Base-by-base conservation (phyloP, 2,888 invertebrate species). In the Chironomus riparius region DNA sequence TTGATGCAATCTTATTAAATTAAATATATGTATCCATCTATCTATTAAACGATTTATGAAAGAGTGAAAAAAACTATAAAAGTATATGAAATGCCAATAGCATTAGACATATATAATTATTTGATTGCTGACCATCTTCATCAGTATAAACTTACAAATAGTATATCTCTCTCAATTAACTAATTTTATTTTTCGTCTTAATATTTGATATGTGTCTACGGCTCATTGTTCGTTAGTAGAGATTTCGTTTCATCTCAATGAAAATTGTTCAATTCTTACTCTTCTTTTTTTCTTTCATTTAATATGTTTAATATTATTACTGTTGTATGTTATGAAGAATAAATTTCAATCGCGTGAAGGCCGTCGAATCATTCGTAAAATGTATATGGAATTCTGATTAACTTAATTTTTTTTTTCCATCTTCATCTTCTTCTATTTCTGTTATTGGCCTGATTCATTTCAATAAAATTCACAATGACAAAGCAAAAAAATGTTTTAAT, bases 61-160 rank as follows among this genome's bases (percentile, higher is more conserved):
- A 13, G 12, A 62, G 15, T 38, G 65, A 12, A 21, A 21, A 65
- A 2, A 65, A 3, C 1, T 21, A 38, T 28, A 15, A 4, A 38
- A 6, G 28, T 47, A 13, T 21, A 18, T 28, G 38, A 18, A 48
- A 56, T 69, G 68, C 65, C 65, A 50, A 76, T 69, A 48, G 21
- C 12, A 24, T 22, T 38, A 65, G 18, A 50, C 56, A 70, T 47
- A 47, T 68, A 69, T 76, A 76, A 76, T 76, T 76, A 76, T 76
- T 76, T 69, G 76, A 76, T 76, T 76, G 62, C 76, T 68, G 47
- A 76, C 69, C 76, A 69, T 76, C 68, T 48, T 69, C 76, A 47
- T 68, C 74, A 22, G n/a, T 28, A 48, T 68, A 69, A 76, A 76
- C 76, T 47, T 62, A 65, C 28, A 74, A 48, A 21, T 15, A 74